phyloP scores from a whole-genome alignment of 2,888 invertebrate species.

The Branchipolynoe longqiensis region DNA sequence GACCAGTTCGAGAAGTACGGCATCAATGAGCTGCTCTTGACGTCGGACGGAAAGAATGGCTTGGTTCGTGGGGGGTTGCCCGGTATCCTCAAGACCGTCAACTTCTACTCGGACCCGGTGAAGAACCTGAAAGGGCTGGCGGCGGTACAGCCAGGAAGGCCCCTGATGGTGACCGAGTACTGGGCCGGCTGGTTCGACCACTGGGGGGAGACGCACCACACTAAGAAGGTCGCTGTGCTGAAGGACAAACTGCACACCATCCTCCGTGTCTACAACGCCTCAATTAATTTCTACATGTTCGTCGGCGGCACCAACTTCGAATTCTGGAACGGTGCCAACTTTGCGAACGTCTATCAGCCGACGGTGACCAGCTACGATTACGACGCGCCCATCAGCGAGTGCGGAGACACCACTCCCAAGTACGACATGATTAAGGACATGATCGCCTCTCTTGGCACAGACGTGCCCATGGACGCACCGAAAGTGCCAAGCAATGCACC shows the following conservation, averaged over 20 bases:
- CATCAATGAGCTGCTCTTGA: constrained; percentile 65
- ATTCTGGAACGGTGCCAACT: constrained; percentile 67
- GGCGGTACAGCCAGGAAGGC: constrained; percentile 64
- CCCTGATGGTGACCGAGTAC: constrained; percentile 67
- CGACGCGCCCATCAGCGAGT: constrained; percentile 64
- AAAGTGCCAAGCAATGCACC: constrained; percentile 46
- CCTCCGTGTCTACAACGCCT: constrained; percentile 57
- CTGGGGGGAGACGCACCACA: constrained; percentile 67
- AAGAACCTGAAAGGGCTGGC: constrained; percentile 52
- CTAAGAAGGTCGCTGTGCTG: constrained; percentile 29
- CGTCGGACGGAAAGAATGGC: constrained; percentile 64
- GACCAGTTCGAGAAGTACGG: constrained; percentile 54
- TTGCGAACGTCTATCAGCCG: constrained; percentile 39
- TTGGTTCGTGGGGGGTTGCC: constrained; percentile 61
- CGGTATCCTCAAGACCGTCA: constrained; percentile 63
- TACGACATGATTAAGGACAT: constrained; percentile 59
- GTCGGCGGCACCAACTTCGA: constrained; percentile 68
- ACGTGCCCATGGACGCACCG: constrained; percentile 39
- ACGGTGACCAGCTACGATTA: constrained; percentile 67
- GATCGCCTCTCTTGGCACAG: constrained; percentile 38
- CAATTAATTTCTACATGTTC: constrained; percentile 69
- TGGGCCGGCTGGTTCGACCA: constrained; percentile 70
- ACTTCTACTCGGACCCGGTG: constrained; percentile 59
- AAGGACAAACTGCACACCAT: constrained; percentile 58
- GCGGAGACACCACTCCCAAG: constrained; percentile 62